Base-by-base conservation (phyloP, 2,888 invertebrate species). In the Brenthis hecate region DNA sequence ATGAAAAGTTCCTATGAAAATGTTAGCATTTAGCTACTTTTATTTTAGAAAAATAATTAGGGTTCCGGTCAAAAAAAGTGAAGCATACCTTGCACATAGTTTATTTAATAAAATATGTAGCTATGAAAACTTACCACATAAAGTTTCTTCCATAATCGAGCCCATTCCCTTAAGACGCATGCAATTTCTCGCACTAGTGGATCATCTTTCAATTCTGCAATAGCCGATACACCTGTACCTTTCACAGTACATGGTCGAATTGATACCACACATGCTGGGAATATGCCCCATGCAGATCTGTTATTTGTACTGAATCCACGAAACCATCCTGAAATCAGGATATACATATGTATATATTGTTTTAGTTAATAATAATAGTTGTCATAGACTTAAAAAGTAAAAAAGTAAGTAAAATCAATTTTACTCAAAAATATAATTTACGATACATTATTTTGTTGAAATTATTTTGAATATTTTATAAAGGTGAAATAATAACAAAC, bases 121-220 rank as follows among this genome's bases (percentile, higher is more conserved):
- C 28, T 55, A 14, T 23, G n/a, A 23, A 69, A 19, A 72, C 96
- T 91, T 91, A 98, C 98, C 94, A 98, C 96, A 94, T 96, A 98
- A 57, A 98, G 94, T 76, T 95, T 96, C 83, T 98, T 98, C 98
- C 98, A 98, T 74, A 98, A 96, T 75, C 96, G 94, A 16, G 96
- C 97, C 99, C 99, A 99, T 95, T 99, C 99, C 81, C 98, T 93
- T 56, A 98, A 92, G 0, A 98, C 98, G 74, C 97, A 95, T 0
- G 98, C 97, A 65, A 98, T 97, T 91, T 99, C 98, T 64, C 96
- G 94, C 1, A 98, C 97, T n/a, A 98, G 95, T 0, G 97, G 95
- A 91, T 99, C 98, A 79, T 97, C 97, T 76, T 97, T 94, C 14
- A 97, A 94, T 70, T 97, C 96, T 79, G 97, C 97, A 85, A 97